Percentiles rank a stretch among this genome's conserved stretches.
phyloP scores from a whole-genome alignment of 1,140 invertebrate genomes.

The Bombus balteatus region DNA sequence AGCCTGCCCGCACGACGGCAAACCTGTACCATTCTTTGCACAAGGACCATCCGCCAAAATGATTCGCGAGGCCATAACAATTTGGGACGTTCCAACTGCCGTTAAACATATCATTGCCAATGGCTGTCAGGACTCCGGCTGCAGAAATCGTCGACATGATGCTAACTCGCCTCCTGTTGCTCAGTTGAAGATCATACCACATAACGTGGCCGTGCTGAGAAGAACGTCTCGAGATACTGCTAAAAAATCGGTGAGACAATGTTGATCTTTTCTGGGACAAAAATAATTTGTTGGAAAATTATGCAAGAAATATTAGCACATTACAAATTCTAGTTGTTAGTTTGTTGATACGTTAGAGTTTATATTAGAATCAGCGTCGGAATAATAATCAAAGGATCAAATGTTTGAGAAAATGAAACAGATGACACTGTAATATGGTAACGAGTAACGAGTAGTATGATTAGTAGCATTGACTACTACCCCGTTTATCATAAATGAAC shows the following conservation, averaged over 20 bases:
- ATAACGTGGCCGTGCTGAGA: background rate
- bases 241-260: conserved; percentile 26
- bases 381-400: background rate
- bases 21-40: conserved; percentile 58
- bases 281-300: background rate
- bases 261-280: background rate
- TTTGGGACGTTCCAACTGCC: conserved; percentile 55
- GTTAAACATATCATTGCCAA: conserved; percentile 37
- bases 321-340: background rate
- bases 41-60: conserved; percentile 59
- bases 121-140: conserved; percentile 7
- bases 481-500: conserved; percentile 3
- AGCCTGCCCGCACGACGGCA: conserved; percentile 47
- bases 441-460: no score
- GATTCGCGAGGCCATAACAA: conserved; percentile 36
- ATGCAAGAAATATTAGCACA: background rate
- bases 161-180: background rate
- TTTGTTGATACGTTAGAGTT: background rate
- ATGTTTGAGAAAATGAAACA: background rate
- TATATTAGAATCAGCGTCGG: background rate
- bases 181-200: background rate
- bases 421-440: background rate
- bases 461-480: background rate
- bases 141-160: conserved; percentile 14
- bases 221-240: background rate